A percentile compares a stretch with the other conserved stretches of the same genome.
Conservation (phyloP, 2,113 vertebrate species). For the Nymphicus hollandicus region DNA sequence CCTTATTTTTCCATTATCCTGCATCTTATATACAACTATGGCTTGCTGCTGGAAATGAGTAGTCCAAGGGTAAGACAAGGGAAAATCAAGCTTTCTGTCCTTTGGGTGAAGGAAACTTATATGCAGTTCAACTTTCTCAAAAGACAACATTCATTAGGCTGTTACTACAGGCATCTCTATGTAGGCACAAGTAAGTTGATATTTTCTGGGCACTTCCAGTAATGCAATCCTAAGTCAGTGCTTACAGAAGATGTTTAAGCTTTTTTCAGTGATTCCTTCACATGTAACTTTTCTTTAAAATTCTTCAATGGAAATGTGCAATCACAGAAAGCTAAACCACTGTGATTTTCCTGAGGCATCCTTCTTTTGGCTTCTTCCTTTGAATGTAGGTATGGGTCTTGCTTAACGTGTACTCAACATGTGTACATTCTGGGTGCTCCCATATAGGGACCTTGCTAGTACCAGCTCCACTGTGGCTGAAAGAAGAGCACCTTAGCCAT, state of each 20-base stretch:
- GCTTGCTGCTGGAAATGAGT: background rate
- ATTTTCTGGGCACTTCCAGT: slow-evolving; percentile 2
- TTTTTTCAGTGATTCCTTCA: background rate
- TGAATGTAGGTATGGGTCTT: background rate
- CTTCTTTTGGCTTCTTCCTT: background rate
- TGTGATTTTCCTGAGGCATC: background rate
- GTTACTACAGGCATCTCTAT: background rate
- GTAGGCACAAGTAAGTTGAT: background rate
- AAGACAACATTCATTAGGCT: slow-evolving; percentile 31
- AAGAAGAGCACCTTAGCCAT: slow-evolving; percentile 28
- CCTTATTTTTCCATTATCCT: slow-evolving; percentile 1
- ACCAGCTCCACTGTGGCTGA: slow-evolving; percentile 13
- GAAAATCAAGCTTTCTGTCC: slow-evolving; percentile 33
- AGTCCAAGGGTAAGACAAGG: slow-evolving; percentile 13
- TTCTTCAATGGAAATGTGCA: background rate
- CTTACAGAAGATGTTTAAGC: background rate
- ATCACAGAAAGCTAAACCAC: background rate
- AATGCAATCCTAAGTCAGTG: background rate
- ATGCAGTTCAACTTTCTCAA: slow-evolving; percentile 20
- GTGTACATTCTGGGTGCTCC: background rate
- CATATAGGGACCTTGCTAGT: background rate
- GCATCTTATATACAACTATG: background rate
- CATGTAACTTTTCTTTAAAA: background rate
- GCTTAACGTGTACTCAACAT: background rate
- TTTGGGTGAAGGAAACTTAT: slow-evolving; percentile 8